Base-by-base conservation (phyloP, 2,797 vertebrate species). In the Gallirallus australis region DNA sequence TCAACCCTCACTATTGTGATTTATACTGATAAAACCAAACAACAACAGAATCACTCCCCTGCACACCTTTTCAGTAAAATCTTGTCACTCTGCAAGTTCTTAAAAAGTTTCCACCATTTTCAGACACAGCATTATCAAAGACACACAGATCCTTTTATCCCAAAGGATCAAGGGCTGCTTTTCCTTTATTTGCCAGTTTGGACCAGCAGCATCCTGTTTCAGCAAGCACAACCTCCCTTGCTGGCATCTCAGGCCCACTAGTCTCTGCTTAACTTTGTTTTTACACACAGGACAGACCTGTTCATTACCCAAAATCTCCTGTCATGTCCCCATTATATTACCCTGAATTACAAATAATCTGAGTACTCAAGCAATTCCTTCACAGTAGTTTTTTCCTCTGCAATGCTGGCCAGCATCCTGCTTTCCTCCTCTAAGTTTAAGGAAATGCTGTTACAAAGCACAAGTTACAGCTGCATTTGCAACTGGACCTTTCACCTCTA, bases 191-290 rank as follows among this genome's bases (percentile, higher is more conserved):
- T 30, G 57, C 47, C 54, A 28, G 53, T 30, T 45, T 33, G 48
- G 20, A 59, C 9, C 37, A 6, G 20, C 7, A 47, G 40, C 33
- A 53, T 47, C 79, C 53, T 18, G 11, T 8, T 71, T 28, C 60
- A 60, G 52, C 33, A 37, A 37, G 60, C 40, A 50, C 17, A 42
- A 9, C 17, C n/a, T 57, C 47, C 25, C 13, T 31, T 27, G 12
- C 3, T 0, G 7, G 35, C 7, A 14, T n/a, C 45, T 65, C 0
- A 0, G 2, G 17, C 53, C 60, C 53, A 39, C 23, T 13, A 0
- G 1, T 6, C 28, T n/a, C 35, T 37, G 42, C 56, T 42, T 11
- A 11, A 37, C 25, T 63, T 73, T 8, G 47, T 37, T n/a, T n/a
- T 11, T 14, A 2, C 0, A 2, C 24, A 16, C 15, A 0, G 7